Evolutionary conservation across 92 coral and sea anemone species (phyloP).

Genomic region (Heteractis magnifica): DNA sequence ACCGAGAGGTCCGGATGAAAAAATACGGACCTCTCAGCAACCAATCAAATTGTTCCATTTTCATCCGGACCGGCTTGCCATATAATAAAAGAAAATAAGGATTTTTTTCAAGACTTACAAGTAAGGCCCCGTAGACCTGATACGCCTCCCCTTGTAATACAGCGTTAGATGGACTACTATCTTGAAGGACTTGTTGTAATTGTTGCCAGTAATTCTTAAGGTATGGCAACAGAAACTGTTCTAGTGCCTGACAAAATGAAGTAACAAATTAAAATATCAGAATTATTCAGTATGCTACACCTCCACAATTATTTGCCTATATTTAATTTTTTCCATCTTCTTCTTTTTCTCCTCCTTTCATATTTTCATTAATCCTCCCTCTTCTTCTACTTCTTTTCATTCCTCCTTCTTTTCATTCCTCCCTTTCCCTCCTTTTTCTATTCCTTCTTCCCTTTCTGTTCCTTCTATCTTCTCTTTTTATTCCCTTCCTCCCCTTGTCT

Average conservation of each 20-base stretch:
- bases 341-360: neutral
- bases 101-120: conserved; percentile 37
- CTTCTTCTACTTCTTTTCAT: neutral
- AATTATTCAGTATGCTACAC: neutral
- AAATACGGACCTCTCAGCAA: no score
- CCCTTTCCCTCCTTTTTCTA: neutral
- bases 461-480: neutral
- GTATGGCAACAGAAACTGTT: conserved; percentile 84
- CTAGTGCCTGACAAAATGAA: conserved; percentile 65
- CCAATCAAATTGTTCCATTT: no score
- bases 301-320: neutral
- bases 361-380: no score
- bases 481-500: no score
- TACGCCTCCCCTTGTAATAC: conserved; percentile 77
- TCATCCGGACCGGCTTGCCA: no score
- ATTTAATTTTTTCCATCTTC: neutral
- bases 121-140: conserved; percentile 82
- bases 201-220: conserved; percentile 78
- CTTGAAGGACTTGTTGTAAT: conserved; percentile 72
- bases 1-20: no score
- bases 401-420: neutral
- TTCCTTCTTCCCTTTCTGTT: neutral
- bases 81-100: no score
- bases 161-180: conserved; percentile 70
- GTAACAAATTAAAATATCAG: neutral